Evolutionary conservation across 2,113 vertebrate species (phyloP).

Genomic region (Microtus ochrogaster): DNA sequence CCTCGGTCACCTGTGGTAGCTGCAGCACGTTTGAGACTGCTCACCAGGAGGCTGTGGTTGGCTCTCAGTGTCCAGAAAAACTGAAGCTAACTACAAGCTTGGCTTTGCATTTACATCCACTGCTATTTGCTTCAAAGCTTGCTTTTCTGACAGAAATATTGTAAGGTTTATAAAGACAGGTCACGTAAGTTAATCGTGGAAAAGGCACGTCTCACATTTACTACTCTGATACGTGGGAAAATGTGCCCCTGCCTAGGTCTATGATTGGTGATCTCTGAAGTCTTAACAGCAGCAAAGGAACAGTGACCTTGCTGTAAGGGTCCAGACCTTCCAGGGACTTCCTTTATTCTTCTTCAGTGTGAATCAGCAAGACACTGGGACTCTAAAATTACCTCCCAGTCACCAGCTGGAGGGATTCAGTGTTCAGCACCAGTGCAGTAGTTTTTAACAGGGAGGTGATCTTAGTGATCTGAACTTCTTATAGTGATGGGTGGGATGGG

Average conservation of each 20-base stretch:
- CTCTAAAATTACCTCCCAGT: neutral
- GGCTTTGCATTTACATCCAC: neutral
- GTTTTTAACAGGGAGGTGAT: neutral
- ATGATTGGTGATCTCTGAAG: neutral
- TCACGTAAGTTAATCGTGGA: rapidly evolving
- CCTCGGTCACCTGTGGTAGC: rapidly evolving
- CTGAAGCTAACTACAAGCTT: too few species aligned
- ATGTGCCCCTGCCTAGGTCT: rapidly evolving
- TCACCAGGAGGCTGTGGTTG: rapidly evolving
- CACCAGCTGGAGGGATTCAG: neutral
- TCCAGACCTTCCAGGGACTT: neutral
- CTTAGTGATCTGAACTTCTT: neutral
- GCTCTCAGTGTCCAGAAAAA: neutral
- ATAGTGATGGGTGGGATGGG: neutral
- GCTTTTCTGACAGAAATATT: neutral
- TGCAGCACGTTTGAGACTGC: neutral
- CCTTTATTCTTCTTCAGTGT: neutral
- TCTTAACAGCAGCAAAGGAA: neutral
- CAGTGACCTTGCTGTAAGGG: neutral
- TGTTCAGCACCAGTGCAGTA: neutral
- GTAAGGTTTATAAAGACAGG: neutral
- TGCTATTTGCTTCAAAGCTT: neutral
- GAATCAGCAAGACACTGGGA: neutral
- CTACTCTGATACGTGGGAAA: neutral
- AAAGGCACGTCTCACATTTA: neutral